Base-by-base conservation (phyloP, 2,797 vertebrate genomes). In the Nyctibius grandis region DNA sequence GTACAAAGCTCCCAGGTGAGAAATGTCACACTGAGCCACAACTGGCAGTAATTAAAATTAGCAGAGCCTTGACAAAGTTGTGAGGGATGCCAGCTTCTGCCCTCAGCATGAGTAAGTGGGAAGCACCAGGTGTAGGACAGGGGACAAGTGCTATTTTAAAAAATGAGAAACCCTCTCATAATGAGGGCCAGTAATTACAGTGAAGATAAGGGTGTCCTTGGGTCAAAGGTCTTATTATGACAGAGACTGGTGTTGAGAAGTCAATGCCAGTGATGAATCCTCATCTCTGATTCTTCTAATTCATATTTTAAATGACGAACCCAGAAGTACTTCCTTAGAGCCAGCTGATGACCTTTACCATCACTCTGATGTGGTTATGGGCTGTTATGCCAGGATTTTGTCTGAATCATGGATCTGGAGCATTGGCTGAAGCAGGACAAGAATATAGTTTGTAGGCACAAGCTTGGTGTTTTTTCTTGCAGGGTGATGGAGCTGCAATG, bases 131-230 rank as follows among this genome's bases (percentile, higher is more conserved):
- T 95, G 96, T 36, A 54, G 94, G 92, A 91, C 83, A 93, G 80
- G 96, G 95, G 78, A 73, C 69, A 92, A 95, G 68, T 89, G 95
- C 72, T 89, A 12, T 34, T 94, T 80, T 83, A 97, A 97, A 98
- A 96, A 95, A 97, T 96, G 96, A 95, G 95, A 72, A 91, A 91
- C 92, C 91, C 89, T 93, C 70, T 85, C 67, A 50, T 98, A 97
- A 97, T 89, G 70, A 97, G 95, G 85, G 95, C 67, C 74, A 73
- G 97, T 93, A 94, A 97, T 98, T 96, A 92, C 91, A 94, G 97
- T 76, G 96, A 95, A 91, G 96, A 93, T 79, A 88, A 60, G 95
- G 96, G 84, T 96, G 91, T 95, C 85, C 78, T 72, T 38, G 88
- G 97, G 97, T 97, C 97, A 98, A 92, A 97, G 97, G 97, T 96